Evolutionary conservation across 2,888 invertebrate genomes (phyloP).

Genomic region (Ophion costatus): DNA sequence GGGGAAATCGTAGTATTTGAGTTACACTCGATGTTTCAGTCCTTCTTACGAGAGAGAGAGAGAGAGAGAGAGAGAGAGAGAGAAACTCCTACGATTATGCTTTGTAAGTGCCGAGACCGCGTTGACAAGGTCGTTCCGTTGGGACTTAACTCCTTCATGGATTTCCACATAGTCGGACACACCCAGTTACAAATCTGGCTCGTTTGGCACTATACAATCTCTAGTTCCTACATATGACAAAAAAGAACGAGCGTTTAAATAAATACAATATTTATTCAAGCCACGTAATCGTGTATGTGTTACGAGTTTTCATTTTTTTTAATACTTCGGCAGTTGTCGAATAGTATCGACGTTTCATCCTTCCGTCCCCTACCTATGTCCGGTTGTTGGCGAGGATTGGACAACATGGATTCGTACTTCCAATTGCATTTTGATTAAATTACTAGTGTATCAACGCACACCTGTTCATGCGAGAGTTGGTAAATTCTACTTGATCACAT

Average conservation of each 20-base stretch:
- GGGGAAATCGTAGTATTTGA: slow-evolving; percentile 59
- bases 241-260: slow-evolving; percentile 35
- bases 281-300: slow-evolving; percentile 1
- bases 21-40: slow-evolving; percentile 45
- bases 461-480: background rate
- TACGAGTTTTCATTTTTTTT: slow-evolving; percentile 8
- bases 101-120: slow-evolving; percentile 44
- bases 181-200: slow-evolving; percentile 60
- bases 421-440: background rate
- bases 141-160: slow-evolving; percentile 62
- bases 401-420: background rate
- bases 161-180: slow-evolving; percentile 65
- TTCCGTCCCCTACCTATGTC: background rate
- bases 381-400: background rate
- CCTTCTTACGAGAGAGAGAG: background rate
- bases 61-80: slow-evolving; percentile 2
- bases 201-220: slow-evolving; percentile 26
- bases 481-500: background rate
- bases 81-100: slow-evolving; percentile 33
- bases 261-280: slow-evolving; percentile 26
- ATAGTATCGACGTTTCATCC: background rate
- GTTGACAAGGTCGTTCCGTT: slow-evolving; percentile 75
- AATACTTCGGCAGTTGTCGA: background rate
- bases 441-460: background rate
- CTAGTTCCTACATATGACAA: slow-evolving; percentile 7